Evolutionary conservation across 2,888 invertebrate species (phyloP).

Genomic region (Cephus sareptanus): DNA sequence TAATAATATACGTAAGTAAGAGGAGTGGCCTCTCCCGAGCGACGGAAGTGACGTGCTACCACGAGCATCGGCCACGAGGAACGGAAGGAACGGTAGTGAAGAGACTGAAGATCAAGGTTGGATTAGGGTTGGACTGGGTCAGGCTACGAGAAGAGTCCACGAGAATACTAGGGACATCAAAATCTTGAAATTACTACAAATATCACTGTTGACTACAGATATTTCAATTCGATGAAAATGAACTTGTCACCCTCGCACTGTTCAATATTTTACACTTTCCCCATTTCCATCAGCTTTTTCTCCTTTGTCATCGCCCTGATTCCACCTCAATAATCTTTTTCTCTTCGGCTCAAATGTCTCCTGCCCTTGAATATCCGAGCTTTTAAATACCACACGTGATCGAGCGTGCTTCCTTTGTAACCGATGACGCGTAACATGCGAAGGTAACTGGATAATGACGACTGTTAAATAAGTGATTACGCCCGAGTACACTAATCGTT

Average conservation of each 20-base stretch:
- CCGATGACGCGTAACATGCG: not conserved
- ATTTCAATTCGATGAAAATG: not conserved
- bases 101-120: not conserved
- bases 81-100: not conserved
- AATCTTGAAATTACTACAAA: not conserved
- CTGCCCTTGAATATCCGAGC: too few species aligned
- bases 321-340: not conserved
- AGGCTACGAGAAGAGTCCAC: not conserved
- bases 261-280: not conserved
- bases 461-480: constrained; percentile 4
- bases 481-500: constrained; percentile 47
- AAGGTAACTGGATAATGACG: not conserved
- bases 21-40: not conserved
- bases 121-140: not conserved
- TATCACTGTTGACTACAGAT: not conserved
- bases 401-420: too few species aligned
- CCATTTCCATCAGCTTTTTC: not conserved
- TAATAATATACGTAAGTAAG: not conserved
- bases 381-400: too few species aligned
- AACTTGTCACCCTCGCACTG: not conserved
- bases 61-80: not conserved
- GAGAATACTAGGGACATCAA: not conserved
- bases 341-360: too few species aligned
- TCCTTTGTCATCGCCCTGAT: not conserved
- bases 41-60: not conserved